Percentiles rank a stretch among this genome's conserved stretches.
These are phyloP conservation scores for Dolichopus griseipennis DNA, from an alignment of 2,888 invertebrate species.

Conservation along the genomic window DNA sequence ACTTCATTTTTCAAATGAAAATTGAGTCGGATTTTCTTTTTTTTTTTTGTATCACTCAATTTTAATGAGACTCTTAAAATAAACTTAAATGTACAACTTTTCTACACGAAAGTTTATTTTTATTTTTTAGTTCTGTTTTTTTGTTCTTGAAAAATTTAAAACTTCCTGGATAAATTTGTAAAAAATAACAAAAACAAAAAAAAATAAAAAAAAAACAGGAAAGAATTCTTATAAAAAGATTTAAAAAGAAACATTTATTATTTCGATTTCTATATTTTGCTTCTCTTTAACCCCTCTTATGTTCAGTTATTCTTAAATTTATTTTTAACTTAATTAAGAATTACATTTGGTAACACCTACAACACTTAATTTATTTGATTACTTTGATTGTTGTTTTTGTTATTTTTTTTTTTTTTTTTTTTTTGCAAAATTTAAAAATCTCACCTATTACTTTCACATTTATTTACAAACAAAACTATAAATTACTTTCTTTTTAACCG, in stretches of 20 bases:
- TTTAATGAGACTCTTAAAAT: no score
- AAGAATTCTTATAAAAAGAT: conserved; percentile 7
- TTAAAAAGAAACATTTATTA: conserved; percentile 10
- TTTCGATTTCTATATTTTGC: no score
- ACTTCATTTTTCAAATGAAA: no score
- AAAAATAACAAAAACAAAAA: conserved; percentile 8
- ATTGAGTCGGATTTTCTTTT: no score
- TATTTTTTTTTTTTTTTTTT: background rate
- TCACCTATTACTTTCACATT: conserved; percentile 4
- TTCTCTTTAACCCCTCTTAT: background rate
- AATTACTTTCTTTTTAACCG: no score
- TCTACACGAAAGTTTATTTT: background rate
- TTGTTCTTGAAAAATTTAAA: conserved; percentile 10
- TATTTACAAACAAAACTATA: background rate
- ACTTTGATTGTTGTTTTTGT: background rate
- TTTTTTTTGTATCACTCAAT: no score
- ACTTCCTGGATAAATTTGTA: conserved; percentile 9
- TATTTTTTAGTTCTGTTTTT: conserved; percentile 13
- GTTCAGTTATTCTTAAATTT: background rate
- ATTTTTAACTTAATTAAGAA: background rate
- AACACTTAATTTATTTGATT: background rate
- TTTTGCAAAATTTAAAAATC: background rate
- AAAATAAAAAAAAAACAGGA: background rate
- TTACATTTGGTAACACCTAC: background rate
- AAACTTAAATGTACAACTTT: no score